Conservation (phyloP, 2,888 invertebrate genomes). For the Pelosia muscerda region DNA sequence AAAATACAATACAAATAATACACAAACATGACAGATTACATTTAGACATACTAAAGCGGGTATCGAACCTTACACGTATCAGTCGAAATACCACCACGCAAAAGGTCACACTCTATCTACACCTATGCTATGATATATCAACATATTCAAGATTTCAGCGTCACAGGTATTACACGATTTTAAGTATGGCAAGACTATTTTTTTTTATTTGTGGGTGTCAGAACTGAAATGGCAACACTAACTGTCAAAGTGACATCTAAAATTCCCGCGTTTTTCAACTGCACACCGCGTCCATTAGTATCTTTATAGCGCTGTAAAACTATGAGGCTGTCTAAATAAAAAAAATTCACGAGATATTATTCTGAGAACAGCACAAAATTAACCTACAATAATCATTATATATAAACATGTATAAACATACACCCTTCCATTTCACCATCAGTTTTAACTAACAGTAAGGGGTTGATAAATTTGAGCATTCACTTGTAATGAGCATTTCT, state of each 20-base stretch:
- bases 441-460: slow-evolving; percentile 67
- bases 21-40: neutral
- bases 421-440: slow-evolving; percentile 77
- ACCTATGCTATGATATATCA: neutral
- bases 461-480: too few relatives aligned
- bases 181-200: neutral
- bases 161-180: neutral
- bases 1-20: neutral
- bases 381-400: slow-evolving; percentile 85
- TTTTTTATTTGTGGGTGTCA: neutral
- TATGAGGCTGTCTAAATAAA: slow-evolving; percentile 46
- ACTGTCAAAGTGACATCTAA: slow-evolving; percentile 27
- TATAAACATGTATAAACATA: slow-evolving; percentile 85
- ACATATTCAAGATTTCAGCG: neutral
- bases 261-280: slow-evolving; percentile 15
- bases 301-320: slow-evolving; percentile 20
- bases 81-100: neutral
- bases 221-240: slow-evolving; percentile 4
- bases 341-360: slow-evolving; percentile 57
- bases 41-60: neutral
- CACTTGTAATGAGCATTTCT: too few relatives aligned
- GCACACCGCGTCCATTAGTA: slow-evolving; percentile 35
- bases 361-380: slow-evolving; percentile 82
- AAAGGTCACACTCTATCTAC: neutral
- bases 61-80: neutral